These are phyloP conservation scores for Gasterosteus nipponicus DNA, from an alignment of 2,113 vertebrate genomes.

Conservation along the genomic window DNA sequence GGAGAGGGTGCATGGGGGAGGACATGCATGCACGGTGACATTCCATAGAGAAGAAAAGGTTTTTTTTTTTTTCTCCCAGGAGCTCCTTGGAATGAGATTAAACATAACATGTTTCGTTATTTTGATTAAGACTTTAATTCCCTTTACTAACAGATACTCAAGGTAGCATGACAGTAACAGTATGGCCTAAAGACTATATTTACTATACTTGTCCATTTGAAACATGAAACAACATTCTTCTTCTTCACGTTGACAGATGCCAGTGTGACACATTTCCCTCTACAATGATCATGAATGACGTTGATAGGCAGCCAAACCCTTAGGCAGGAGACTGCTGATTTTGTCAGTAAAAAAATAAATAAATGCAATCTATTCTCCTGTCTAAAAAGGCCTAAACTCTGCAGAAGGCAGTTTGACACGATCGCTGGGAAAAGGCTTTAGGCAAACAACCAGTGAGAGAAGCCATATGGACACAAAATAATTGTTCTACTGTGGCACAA, in stretches of 20 bases:
- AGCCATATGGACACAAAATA: slow-evolving; percentile 52
- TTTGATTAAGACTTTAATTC: slow-evolving; percentile 38
- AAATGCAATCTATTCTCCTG: slow-evolving; percentile 77
- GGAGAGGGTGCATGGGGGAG: slow-evolving; percentile 58
- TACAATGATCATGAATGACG: slow-evolving; percentile 61
- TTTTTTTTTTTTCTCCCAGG: slow-evolving; percentile 17
- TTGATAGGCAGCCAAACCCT: slow-evolving; percentile 62
- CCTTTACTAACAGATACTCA: slow-evolving; percentile 21
- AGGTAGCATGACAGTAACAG: slow-evolving; percentile 15
- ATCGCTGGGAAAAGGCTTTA: slow-evolving; percentile 69
- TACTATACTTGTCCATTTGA: slow-evolving; percentile 50
- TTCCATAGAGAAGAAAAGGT: slow-evolving; percentile 51
- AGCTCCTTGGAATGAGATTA: slow-evolving; percentile 11
- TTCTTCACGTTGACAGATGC: slow-evolving; percentile 61
- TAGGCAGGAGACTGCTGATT: slow-evolving; percentile 57
- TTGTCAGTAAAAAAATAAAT: slow-evolving; percentile 68
- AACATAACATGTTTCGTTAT: slow-evolving; percentile 25
- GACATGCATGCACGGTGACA: slow-evolving; percentile 55
- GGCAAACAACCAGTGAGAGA: slow-evolving; percentile 59
- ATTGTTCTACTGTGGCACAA: slow-evolving; percentile 28
- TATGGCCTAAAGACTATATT: slow-evolving; percentile 58
- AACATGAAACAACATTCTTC: slow-evolving; percentile 67
- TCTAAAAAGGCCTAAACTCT: slow-evolving; percentile 65
- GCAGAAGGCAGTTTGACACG: slow-evolving; percentile 66
- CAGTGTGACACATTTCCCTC: slow-evolving; percentile 58